A percentile compares a stretch with the other conserved stretches of the same genome.
Conservation (phyloP, 2,797 vertebrate species). For the Toxotes lorentzi region DNA sequence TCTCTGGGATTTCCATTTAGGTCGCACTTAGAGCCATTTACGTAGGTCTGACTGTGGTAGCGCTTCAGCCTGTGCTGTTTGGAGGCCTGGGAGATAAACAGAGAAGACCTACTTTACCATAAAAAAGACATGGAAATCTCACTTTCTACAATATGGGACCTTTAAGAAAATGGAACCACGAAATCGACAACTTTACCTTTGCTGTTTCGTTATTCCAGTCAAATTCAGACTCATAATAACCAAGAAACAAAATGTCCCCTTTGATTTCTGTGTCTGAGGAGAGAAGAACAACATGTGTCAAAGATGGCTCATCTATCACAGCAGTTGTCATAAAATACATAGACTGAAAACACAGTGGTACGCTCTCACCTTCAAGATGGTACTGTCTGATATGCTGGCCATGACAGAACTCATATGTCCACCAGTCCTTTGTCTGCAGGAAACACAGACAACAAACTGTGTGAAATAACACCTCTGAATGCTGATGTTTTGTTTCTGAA, state of each 20-base stretch:
- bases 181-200: conserved; percentile 85
- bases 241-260: conserved; percentile 92
- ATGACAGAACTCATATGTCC: conserved; percentile 97
- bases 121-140: too few species aligned
- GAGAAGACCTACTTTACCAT: background rate
- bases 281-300: conserved; percentile 36
- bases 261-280: conserved; percentile 93
- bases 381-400: conserved; percentile 94
- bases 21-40: conserved; percentile 96
- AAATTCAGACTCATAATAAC: conserved; percentile 94
- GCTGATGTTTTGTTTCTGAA: too few species aligned
- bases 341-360: background rate
- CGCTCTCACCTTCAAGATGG: conserved; percentile 91
- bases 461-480: too few species aligned
- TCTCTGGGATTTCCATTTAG: conserved; percentile 92
- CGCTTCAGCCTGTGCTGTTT: conserved; percentile 94
- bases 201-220: conserved; percentile 94
- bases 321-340: background rate
- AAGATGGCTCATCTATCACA: background rate
- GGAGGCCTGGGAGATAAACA: conserved; percentile 85
- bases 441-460: conserved; percentile 20
- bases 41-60: conserved; percentile 96
- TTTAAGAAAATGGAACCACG: background rate
- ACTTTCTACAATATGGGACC: background rate
- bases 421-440: conserved; percentile 96